These are phyloP conservation scores for Planococcus citri DNA, from an alignment of 1,140 invertebrate genomes.

Conservation along the genomic window DNA sequence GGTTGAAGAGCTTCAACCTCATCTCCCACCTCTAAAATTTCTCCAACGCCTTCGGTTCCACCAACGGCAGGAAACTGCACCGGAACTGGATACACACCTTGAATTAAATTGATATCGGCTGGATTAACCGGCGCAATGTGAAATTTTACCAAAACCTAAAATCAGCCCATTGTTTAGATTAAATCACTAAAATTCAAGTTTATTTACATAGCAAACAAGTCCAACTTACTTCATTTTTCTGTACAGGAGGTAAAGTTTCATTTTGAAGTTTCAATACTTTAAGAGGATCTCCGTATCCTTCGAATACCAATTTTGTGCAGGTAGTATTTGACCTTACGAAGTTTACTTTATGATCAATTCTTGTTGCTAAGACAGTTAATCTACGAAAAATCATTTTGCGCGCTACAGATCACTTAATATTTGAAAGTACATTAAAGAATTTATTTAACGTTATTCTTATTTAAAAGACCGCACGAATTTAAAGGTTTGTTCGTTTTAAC, in stretches of 20 bases:
- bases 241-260: slow-evolving; percentile 39
- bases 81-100: slow-evolving; percentile 85
- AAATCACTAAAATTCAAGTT: too few relatives aligned
- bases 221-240: slow-evolving; percentile 36
- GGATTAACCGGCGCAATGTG: slow-evolving; percentile 88
- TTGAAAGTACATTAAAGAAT: too few relatives aligned
- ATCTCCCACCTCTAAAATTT: slow-evolving; percentile 58
- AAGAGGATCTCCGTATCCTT: slow-evolving; percentile 61
- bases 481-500: too few relatives aligned
- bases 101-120: slow-evolving; percentile 96
- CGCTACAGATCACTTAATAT: too few relatives aligned
- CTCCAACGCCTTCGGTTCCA: slow-evolving; percentile 87
- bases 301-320: slow-evolving; percentile 45
- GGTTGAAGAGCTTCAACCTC: slow-evolving; percentile 47
- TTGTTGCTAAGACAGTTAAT: not conserved
- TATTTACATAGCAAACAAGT: slow-evolving; percentile 14
- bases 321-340: not conserved
- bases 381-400: not conserved
- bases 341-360: not conserved
- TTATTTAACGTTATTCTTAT: too few relatives aligned
- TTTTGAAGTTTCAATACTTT: slow-evolving; percentile 51
- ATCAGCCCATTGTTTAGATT: slow-evolving; percentile 19
- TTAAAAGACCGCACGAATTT: too few relatives aligned
- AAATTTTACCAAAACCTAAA: slow-evolving; percentile 66
- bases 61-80: slow-evolving; percentile 69